Percentiles rank a stretch among this genome's conserved stretches.
These are phyloP conservation scores for Thryonomys swinderianus DNA, from an alignment of 2,113 vertebrate species.

Conservation along the genomic window DNA sequence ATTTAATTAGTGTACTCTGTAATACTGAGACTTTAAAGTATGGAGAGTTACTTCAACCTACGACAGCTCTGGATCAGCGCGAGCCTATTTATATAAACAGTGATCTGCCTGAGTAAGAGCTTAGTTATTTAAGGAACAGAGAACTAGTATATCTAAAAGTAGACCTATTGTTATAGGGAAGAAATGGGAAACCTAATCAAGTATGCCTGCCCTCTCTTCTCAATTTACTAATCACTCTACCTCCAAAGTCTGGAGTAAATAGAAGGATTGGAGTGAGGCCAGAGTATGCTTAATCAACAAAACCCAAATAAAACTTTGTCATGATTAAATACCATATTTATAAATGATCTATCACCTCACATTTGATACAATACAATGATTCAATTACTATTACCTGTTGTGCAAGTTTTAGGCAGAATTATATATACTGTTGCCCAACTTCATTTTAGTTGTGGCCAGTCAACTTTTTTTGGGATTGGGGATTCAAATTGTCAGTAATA, in stretches of 20 bases:
- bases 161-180: background rate
- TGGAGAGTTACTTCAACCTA: background rate
- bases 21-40: background rate
- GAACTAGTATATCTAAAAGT: constrained; percentile 3
- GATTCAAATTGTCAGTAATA: constrained; percentile 10
- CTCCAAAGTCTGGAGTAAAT: constrained; percentile 5
- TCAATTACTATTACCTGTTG: background rate
- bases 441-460: background rate
- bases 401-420: constrained; percentile 7
- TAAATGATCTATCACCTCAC: background rate
- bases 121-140: background rate
- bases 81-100: background rate
- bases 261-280: background rate
- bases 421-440: background rate
- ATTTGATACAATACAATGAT: background rate
- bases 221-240: background rate
- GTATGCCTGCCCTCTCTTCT: background rate
- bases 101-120: background rate
- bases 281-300: background rate
- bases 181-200: background rate
- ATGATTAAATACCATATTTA: background rate
- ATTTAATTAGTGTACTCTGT: background rate
- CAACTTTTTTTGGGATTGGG: background rate
- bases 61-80: background rate
- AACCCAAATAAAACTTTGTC: background rate